Conservation (phyloP, 2,113 vertebrate genomes). For the Holacanthus passer region DNA sequence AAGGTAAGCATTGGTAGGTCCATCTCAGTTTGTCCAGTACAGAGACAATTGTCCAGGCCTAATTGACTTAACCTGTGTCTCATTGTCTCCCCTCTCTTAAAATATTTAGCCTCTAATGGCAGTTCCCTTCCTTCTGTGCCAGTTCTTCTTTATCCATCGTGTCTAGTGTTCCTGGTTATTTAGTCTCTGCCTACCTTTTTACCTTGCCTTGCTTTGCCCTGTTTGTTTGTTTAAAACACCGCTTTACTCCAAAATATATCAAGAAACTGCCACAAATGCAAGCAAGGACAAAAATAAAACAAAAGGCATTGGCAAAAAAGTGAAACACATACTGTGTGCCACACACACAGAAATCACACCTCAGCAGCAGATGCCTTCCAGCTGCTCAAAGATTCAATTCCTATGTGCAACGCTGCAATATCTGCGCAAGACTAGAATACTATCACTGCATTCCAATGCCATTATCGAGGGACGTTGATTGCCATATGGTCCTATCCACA, state of each 20-base stretch:
- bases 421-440: slow-evolving; percentile 47
- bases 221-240: no score
- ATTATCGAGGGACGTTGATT: slow-evolving; percentile 60
- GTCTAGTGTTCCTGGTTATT: no score
- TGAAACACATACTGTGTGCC: slow-evolving; percentile 18
- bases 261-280: slow-evolving; percentile 3
- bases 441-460: slow-evolving; percentile 56
- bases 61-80: no score
- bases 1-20: not conserved
- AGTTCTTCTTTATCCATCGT: no score
- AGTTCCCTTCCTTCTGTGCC: no score
- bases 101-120: no score
- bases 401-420: slow-evolving; percentile 60
- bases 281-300: slow-evolving; percentile 28
- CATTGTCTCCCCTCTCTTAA: no score
- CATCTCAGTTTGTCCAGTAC: not conserved
- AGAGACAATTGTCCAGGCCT: no score
- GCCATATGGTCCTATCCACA: slow-evolving; percentile 70
- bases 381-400: slow-evolving; percentile 71
- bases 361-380: slow-evolving; percentile 71
- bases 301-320: slow-evolving; percentile 16
- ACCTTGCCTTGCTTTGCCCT: no score
- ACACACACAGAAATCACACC: slow-evolving; percentile 41
- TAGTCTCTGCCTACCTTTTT: no score
- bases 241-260: not conserved